Evolutionary conservation across 2,797 vertebrate species (phyloP).

Genomic region (Siniperca scherzeri): DNA sequence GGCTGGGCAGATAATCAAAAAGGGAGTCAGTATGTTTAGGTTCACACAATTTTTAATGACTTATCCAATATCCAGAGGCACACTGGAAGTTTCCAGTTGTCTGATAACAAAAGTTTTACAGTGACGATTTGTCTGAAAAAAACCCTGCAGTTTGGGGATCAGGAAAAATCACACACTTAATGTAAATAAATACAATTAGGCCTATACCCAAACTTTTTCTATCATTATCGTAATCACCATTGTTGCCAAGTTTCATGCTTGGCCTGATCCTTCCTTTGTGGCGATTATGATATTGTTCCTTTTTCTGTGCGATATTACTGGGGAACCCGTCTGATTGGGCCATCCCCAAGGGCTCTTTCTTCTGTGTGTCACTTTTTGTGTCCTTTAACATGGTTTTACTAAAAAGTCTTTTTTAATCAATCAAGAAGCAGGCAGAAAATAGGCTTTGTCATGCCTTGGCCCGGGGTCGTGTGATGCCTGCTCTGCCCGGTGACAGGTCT

Average conservation of each 20-base stretch:
- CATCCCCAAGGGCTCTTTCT: slow-evolving; percentile 83
- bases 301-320: slow-evolving; percentile 83
- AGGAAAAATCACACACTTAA: not conserved
- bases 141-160: not conserved
- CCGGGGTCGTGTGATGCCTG: slow-evolving; percentile 95
- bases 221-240: slow-evolving; percentile 89
- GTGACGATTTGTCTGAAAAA: not conserved
- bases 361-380: slow-evolving; percentile 89
- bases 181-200: slow-evolving; percentile 37
- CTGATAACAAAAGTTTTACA: not conserved
- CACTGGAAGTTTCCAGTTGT: not conserved
- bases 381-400: slow-evolving; percentile 99
- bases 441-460: slow-evolving; percentile 98
- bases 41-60: slow-evolving; percentile 50
- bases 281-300: slow-evolving; percentile 83
- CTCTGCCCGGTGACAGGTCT: slow-evolving; percentile 95
- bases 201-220: slow-evolving; percentile 72
- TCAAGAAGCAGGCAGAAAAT: slow-evolving; percentile 99
- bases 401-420: slow-evolving; percentile 99
- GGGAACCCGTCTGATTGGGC: slow-evolving; percentile 84
- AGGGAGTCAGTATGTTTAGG: slow-evolving; percentile 56
- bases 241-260: slow-evolving; percentile 89
- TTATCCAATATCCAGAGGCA: slow-evolving; percentile 5
- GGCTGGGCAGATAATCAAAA: slow-evolving; percentile 40
- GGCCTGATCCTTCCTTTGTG: slow-evolving; percentile 88